Evolutionary conservation across 2,113 vertebrate genomes (phyloP), one percentile per base, ranked within the genome.

Genomic region (Microcebus jonahi): DNA sequence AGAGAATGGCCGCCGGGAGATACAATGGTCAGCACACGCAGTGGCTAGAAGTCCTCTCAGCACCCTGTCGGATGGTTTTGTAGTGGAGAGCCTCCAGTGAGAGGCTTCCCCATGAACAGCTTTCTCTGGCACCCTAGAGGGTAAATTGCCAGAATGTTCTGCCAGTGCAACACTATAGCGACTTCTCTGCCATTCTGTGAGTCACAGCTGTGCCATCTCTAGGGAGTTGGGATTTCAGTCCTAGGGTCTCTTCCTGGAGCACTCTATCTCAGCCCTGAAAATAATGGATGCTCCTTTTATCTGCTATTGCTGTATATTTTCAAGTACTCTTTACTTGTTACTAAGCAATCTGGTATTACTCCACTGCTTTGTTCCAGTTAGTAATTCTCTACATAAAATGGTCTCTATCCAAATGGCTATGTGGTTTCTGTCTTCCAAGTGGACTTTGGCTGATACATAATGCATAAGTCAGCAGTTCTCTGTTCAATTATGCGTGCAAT

Each of bases 1-100:
- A 10, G 20, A 53, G 27, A 85, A 14, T 0, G 1, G 2, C 21
- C 31, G 4, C 20, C 25, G 7, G 36, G 55, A 70, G 9, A 1
- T 1, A 13, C 2, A 15, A 25, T 20, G 21, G 20, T 42, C 45
- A 42, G 9, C 3, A 2, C 2, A 6, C 4, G 39, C 20, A 18
- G 1, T 6, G 42, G 5, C 23, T 13, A 8, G 25, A 12, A 34
- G 50, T 63, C 8, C 17, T 31, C 53, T 63, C 13, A 34, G 23
- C 25, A 39, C 13, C 10, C 5, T 27, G 13, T 42, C 5, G 21
- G 5, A 42, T 36, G 15, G 11, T 31, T 79, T 17, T 39, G 1
- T 14, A 7, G 45, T 12, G 5, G 1, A n/a, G 21, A 14, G 6
- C 11, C 57, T 87, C 36, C 6, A 6, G 18, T 8, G 27, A 50